These are phyloP conservation scores for Rhizomys pruinosus DNA, from an alignment of 2,113 vertebrate species.

Conservation along the genomic window DNA sequence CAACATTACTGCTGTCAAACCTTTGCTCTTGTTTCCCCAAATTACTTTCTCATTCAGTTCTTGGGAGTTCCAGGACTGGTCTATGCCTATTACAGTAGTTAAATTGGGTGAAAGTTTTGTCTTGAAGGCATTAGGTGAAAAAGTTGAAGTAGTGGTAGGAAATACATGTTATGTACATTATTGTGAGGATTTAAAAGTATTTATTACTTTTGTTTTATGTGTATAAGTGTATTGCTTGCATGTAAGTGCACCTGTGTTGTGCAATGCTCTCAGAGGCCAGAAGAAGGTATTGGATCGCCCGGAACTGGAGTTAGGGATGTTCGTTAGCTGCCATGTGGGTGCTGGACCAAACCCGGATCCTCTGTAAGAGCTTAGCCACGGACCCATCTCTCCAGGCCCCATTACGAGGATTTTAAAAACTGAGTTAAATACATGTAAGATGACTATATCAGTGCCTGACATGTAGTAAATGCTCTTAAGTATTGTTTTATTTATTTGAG, in stretches of 20 bases:
- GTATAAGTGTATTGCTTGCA: too few relatives aligned
- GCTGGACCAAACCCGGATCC: too few relatives aligned
- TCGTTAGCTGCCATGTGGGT: too few relatives aligned
- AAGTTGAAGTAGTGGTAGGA: background rate
- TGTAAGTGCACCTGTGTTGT: too few relatives aligned
- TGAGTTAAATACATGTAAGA: background rate
- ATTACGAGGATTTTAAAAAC: background rate
- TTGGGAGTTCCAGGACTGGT: background rate
- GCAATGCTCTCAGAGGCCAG: too few relatives aligned
- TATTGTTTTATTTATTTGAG: conserved; percentile 6
- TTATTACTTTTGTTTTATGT: too few relatives aligned
- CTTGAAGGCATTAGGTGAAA: background rate
- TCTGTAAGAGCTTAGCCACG: too few relatives aligned
- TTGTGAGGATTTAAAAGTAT: too few relatives aligned
- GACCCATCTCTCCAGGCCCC: too few relatives aligned
- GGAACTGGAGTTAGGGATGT: too few relatives aligned
- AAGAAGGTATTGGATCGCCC: too few relatives aligned
- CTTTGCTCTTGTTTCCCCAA: conserved; percentile 1
- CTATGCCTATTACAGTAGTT: background rate
- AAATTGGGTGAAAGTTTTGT: background rate
- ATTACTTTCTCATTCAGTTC: conserved; percentile 32
- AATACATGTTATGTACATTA: background rate
- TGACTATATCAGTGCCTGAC: background rate
- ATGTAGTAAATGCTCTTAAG: background rate
- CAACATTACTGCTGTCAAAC: background rate